A percentile compares a stretch with the other conserved stretches of the same genome.
phyloP scores from a whole-genome alignment of 2,797 vertebrate species.

The Clarias laeviceps region DNA sequence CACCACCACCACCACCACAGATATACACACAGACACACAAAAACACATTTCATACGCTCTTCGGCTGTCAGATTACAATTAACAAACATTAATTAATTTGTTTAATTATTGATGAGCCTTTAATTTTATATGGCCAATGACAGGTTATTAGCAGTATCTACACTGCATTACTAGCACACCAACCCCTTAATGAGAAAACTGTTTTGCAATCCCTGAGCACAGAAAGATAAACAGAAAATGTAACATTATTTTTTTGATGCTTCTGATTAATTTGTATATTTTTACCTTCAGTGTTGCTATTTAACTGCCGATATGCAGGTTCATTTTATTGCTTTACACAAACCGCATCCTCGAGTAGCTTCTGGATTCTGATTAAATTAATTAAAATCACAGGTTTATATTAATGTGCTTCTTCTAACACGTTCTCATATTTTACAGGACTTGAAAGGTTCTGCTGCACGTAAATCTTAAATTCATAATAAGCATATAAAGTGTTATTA shows the following conservation, averaged over 20 bases:
- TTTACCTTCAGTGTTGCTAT: background rate
- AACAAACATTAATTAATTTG: background rate
- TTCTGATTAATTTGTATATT: background rate
- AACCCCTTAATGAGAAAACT: conserved; percentile 2
- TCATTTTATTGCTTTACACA: background rate
- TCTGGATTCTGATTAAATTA: background rate
- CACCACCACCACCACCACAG: background rate
- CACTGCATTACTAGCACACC: background rate
- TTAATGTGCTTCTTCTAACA: background rate
- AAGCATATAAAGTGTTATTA: background rate
- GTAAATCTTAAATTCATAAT: no score
- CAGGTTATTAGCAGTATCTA: conserved; percentile 2
- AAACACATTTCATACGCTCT: background rate
- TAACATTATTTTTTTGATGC: background rate
- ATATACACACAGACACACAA: background rate
- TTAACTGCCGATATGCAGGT: background rate
- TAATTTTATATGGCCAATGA: background rate
- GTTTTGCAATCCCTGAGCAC: background rate
- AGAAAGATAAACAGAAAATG: background rate
- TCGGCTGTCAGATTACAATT: background rate
- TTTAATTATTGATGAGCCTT: background rate
- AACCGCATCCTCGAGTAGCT: background rate
- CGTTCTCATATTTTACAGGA: background rate
- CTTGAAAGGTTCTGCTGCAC: background rate
- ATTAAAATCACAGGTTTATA: background rate